These are phyloP conservation scores for Ceriagrion tenellum DNA, from an alignment of 2,888 invertebrate species.

Conservation along the genomic window DNA sequence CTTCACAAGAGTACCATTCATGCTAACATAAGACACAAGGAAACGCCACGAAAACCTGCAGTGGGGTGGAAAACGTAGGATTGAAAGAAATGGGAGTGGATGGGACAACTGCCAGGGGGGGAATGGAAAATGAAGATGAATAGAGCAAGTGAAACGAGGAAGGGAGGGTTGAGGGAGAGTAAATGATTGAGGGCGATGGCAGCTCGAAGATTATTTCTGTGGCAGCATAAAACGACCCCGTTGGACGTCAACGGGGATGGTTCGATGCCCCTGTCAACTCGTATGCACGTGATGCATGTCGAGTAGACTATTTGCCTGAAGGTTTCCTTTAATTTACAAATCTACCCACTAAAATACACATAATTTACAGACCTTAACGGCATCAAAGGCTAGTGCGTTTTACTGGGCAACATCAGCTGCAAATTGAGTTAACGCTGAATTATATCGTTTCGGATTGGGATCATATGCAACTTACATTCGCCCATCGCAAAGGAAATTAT, in stretches of 20 bases:
- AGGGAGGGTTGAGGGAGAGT: not conserved
- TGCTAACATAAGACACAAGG: not conserved
- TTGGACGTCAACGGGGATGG: not conserved
- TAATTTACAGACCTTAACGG: no score
- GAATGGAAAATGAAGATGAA: not conserved
- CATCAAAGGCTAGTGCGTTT: no score
- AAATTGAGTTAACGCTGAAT: no score
- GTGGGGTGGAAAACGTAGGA: not conserved
- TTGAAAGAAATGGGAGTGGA: not conserved
- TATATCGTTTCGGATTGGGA: no score
- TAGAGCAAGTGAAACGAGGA: no score
- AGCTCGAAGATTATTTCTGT: not conserved
- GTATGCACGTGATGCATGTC: not conserved
- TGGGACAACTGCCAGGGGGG: not conserved
- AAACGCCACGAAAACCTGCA: not conserved
- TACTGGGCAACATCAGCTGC: no score
- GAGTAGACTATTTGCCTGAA: no score
- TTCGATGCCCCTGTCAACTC: not conserved
- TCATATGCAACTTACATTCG: no score
- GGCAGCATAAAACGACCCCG: not conserved
- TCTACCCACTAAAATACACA: no score
- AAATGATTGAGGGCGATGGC: not conserved
- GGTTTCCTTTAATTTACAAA: no score
- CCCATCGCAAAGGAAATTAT: no score
- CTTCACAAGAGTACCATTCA: not conserved